Conservation (phyloP, 2,113 vertebrate species). For the Ia io region DNA sequence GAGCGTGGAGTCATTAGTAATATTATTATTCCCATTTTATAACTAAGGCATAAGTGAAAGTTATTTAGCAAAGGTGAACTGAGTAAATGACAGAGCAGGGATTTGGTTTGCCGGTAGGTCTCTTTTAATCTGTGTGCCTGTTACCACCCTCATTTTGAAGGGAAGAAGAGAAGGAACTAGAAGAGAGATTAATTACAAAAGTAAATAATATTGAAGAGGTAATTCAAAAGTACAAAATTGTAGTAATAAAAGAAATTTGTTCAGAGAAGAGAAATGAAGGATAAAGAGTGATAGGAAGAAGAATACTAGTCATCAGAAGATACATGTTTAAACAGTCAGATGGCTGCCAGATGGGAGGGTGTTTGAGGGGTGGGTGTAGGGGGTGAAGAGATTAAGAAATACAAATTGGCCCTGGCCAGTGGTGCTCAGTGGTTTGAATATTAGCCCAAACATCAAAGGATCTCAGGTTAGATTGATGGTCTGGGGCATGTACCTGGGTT, state of each 20-base stretch:
- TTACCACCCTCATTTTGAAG: neutral
- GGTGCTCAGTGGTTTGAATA: too few relatives aligned
- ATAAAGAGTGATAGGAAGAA: neutral
- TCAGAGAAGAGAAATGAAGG: neutral
- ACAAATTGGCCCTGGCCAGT: too few relatives aligned
- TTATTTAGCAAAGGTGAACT: neutral
- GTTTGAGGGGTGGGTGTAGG: neutral
- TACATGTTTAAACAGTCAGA: neutral
- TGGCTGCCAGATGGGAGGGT: neutral
- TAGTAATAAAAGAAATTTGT: neutral
- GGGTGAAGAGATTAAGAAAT: neutral
- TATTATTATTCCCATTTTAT: neutral
- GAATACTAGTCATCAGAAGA: neutral
- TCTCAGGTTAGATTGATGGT: too few relatives aligned
- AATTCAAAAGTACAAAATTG: neutral
- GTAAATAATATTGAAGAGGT: neutral
- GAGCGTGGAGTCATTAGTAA: neutral
- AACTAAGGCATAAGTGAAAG: neutral
- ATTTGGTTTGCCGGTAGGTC: neutral
- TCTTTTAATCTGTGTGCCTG: neutral
- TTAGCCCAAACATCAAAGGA: too few relatives aligned
- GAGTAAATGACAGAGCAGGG: neutral
- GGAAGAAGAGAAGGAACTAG: neutral
- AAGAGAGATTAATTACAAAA: neutral
- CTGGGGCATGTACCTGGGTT: too few relatives aligned